phyloP scores from a whole-genome alignment of 2,888 invertebrate species.

The Craniophora ligustri region DNA sequence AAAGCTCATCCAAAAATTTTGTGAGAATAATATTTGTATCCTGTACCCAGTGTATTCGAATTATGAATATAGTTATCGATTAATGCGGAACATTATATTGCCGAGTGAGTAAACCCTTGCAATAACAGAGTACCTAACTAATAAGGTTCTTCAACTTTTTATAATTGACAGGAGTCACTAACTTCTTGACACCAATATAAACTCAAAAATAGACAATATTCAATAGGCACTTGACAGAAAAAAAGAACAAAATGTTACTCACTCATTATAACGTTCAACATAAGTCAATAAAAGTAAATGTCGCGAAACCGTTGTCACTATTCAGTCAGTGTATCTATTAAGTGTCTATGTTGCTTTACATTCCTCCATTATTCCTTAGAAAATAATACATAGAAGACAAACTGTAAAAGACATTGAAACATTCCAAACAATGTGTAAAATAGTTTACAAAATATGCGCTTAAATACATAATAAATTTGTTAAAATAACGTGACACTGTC shows the following conservation, averaged over 20 bases:
- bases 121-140: conserved; percentile 6
- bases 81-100: conserved; percentile 46
- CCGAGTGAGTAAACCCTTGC: conserved; percentile 11
- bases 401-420: conserved; percentile 70
- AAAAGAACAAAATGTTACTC: conserved; percentile 8
- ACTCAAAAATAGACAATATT: conserved; percentile 8
- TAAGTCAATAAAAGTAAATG: conserved; percentile 27
- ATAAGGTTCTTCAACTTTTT: conserved; percentile 26
- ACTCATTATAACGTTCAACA: conserved; percentile 41
- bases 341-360: conserved; percentile 65
- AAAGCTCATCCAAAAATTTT: conserved; percentile 27
- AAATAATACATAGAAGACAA: conserved; percentile 55
- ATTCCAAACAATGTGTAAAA: conserved; percentile 79
- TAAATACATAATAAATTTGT: conserved; percentile 79
- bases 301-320: conserved; percentile 55
- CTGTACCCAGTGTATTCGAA: conserved; percentile 53
- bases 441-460: conserved; percentile 81
- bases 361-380: conserved; percentile 70
- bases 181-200: conserved; percentile 30
- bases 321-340: conserved; percentile 57
- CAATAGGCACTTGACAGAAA: conserved; percentile 9
- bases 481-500: conserved; percentile 73
- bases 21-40: conserved; percentile 45
- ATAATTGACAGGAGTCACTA: conserved; percentile 22
- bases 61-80: conserved; percentile 37